Evolutionary conservation across 2,113 vertebrate species (phyloP).

Genomic region (Rhinolophus sinicus): DNA sequence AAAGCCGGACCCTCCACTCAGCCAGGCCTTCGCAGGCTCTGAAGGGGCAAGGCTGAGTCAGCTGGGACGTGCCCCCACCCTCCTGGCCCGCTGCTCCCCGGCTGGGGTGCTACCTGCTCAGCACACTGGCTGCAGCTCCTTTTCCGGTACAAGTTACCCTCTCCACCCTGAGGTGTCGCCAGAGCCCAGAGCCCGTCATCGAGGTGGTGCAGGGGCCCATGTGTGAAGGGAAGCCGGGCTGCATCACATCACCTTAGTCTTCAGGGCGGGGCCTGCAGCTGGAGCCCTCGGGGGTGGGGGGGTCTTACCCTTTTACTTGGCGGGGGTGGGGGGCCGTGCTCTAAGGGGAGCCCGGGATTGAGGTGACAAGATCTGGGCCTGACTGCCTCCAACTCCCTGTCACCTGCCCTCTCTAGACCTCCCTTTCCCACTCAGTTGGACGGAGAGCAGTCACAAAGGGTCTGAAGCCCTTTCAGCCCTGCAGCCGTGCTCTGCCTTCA

Average conservation of each 20-base stretch:
- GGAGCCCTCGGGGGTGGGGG: neutral
- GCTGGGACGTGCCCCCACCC: neutral
- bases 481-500: neutral
- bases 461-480: neutral
- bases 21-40: neutral
- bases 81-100: neutral
- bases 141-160: neutral
- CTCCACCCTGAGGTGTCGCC: neutral
- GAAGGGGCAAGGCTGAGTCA: neutral
- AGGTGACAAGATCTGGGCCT: neutral
- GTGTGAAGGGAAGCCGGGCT: no score
- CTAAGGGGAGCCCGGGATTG: neutral
- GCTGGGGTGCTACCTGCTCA: neutral
- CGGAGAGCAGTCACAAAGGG: neutral
- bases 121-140: no score
- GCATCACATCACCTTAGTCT: no score
- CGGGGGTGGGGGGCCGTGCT: accelerated
- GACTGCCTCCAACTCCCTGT: neutral
- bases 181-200: neutral
- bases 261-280: neutral
- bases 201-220: neutral
- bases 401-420: neutral
- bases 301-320: neutral
- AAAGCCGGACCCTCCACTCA: neutral
- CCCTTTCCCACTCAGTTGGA: neutral